Evolutionary conservation across 2,113 vertebrate genomes (phyloP).

Genomic region (Sorex araneus): DNA sequence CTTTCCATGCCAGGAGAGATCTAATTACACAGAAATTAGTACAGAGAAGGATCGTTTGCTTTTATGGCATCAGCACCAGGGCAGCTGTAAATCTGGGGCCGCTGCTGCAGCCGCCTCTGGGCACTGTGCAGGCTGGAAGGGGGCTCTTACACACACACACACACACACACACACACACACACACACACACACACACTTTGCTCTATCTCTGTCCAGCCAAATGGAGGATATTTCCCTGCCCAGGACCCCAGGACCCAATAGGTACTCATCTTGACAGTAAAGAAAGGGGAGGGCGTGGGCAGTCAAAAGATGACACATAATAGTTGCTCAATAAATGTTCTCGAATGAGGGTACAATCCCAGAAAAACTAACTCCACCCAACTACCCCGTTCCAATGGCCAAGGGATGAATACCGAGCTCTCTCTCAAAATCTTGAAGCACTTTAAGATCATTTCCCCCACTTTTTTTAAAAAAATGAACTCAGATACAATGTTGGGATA

Average conservation of each 20-base stretch:
- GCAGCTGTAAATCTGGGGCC: slow-evolving; percentile 84
- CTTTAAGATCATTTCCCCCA: background rate
- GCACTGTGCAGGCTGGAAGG: slow-evolving; percentile 52
- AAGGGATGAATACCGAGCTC: slow-evolving; percentile 7
- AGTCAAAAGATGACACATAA: slow-evolving; percentile 57
- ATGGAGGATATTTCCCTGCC: background rate
- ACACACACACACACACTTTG: background rate
- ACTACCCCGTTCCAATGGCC: background rate
- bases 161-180: background rate
- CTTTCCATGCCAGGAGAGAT: slow-evolving; percentile 86
- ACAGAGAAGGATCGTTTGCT: slow-evolving; percentile 87
- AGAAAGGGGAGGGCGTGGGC: background rate
- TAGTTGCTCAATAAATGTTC: slow-evolving; percentile 74
- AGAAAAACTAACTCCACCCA: background rate
- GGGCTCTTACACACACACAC: background rate
- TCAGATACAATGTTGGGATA: background rate
- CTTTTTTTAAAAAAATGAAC: slow-evolving; percentile 39
- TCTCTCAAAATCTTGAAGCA: slow-evolving; percentile 21
- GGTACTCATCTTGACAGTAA: slow-evolving; percentile 12
- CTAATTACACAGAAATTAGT: slow-evolving; percentile 89
- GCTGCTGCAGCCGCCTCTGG: slow-evolving; percentile 60
- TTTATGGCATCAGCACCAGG: slow-evolving; percentile 83
- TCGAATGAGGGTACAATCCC: background rate
- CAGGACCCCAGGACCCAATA: slow-evolving; percentile 25
- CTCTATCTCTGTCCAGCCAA: slow-evolving; percentile 20